Evolutionary conservation across 1,140 invertebrate species (phyloP), one percentile per base, ranked within the genome.

Genomic region (Drosophila lowei): DNA sequence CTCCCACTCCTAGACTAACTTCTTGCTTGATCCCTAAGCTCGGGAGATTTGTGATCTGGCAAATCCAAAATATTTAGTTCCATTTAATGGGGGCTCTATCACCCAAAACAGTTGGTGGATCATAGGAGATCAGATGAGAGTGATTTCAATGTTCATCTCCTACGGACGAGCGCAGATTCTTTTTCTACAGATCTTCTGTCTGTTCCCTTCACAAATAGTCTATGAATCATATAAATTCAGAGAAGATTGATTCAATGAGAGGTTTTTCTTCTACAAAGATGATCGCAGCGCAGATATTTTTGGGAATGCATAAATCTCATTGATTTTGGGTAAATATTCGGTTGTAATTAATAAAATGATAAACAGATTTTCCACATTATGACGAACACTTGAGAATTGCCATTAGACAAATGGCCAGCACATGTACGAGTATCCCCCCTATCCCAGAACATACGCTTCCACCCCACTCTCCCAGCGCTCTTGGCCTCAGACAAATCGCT

Each of bases 1-100:
- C 38, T 47, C 15, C 16, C 8, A 38, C 9, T 48, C 46, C 58
- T 49, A 63, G 77, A 79, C 77, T 79, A 79, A 79, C 77, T 79
- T 79, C 30, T 75, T 11, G 11, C 16, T 23, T 75, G 61, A 66
- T 75, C 62, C 55, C 25, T 21, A 30, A 76, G 46, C 77, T 80
- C 62, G 68, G 21, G n/a, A 34, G 52, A 8, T 13, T 34, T 34
- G 30, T 34, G 8, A 3, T 13, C 34, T 13, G 38, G 50, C 65
- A 61, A 79, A 84, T 85, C 79, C 80, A 70, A 77, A 84, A 84
- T 84, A 84, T 86, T 84, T 80, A 43, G 67, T 72, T 23, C 50
- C 52, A 38, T 50, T 72, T 72, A 79, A 59, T 49, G 61, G 63
- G 59, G 77, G 66, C 77, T 38, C 54, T 56, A 47, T 48, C 66